These are phyloP conservation scores for Emydoidea blandingii DNA, from an alignment of 2,797 vertebrate species.

Conservation along the genomic window DNA sequence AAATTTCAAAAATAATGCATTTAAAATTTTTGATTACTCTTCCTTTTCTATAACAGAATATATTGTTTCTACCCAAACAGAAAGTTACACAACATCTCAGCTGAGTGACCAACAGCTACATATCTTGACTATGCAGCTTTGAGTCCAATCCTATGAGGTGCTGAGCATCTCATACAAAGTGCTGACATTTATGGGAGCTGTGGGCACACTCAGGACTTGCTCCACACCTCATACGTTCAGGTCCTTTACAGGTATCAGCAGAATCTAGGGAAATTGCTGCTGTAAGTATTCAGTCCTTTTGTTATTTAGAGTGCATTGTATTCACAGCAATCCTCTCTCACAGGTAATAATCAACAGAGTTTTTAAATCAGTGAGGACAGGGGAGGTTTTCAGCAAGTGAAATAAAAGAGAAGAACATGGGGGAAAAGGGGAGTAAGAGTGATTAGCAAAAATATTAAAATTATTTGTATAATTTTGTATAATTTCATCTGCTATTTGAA, in stretches of 20 bases:
- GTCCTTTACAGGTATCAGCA: background rate
- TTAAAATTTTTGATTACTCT: background rate
- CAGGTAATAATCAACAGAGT: background rate
- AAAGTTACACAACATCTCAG: background rate
- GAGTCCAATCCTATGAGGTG: background rate
- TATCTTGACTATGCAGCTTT: background rate
- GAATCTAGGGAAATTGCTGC: background rate
- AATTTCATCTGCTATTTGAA: background rate
- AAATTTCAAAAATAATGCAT: background rate
- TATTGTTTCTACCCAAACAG: background rate
- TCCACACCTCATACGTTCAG: fast-evolving
- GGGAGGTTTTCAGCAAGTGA: background rate
- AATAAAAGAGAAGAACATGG: background rate
- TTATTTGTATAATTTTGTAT: too few relatives aligned
- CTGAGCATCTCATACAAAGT: background rate
- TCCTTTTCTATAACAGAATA: background rate
- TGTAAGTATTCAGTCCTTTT: fast-evolving
- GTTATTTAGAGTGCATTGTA: background rate
- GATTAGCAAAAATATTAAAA: background rate
- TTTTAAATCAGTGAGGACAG: background rate
- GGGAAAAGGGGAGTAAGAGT: background rate
- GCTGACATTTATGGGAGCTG: fast-evolving
- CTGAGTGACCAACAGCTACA: background rate
- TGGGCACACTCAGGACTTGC: fast-evolving
- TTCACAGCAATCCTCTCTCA: background rate